Conservation (phyloP, 2,888 invertebrate genomes). For the Synanthedon vespiformis region DNA sequence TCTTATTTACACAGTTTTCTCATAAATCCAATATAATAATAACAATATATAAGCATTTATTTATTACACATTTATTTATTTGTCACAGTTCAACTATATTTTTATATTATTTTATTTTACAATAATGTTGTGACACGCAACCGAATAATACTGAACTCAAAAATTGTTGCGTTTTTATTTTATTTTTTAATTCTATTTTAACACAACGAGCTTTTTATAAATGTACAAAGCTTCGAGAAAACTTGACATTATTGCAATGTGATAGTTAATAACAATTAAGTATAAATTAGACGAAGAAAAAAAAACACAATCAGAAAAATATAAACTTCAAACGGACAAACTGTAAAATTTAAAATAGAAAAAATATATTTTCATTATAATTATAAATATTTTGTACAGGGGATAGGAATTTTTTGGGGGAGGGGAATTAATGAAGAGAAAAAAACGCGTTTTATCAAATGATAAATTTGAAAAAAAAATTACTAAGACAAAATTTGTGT, state of each 20-base stretch:
- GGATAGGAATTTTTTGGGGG: not conserved
- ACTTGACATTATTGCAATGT: slow-evolving; percentile 18
- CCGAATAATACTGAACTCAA: slow-evolving; percentile 47
- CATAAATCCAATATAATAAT: slow-evolving; percentile 35
- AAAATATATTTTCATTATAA: not conserved
- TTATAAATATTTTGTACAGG: not conserved
- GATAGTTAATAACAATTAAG: slow-evolving; percentile 7
- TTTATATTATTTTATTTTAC: slow-evolving; percentile 30
- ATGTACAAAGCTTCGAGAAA: slow-evolving; percentile 10
- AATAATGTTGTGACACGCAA: slow-evolving; percentile 23
- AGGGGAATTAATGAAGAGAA: not conserved
- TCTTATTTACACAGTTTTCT: slow-evolving; percentile 68
- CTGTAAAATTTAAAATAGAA: not conserved
- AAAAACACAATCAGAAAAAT: not conserved
- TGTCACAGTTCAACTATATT: slow-evolving; percentile 12
- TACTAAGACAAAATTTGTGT: slow-evolving; percentile 5
- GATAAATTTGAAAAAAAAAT: slow-evolving; percentile 10
- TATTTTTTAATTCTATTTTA: no score
- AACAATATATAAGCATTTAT: slow-evolving; percentile 17
- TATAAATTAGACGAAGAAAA: slow-evolving; percentile 1
- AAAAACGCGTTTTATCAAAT: slow-evolving; percentile 7
- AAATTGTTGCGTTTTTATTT: slow-evolving; percentile 23
- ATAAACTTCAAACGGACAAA: not conserved
- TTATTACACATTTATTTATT: slow-evolving; percentile 29
- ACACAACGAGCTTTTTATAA: no score